These are phyloP conservation scores for Sminthurides bifidus DNA, from an alignment of 1,140 invertebrate genomes.

Conservation along the genomic window DNA sequence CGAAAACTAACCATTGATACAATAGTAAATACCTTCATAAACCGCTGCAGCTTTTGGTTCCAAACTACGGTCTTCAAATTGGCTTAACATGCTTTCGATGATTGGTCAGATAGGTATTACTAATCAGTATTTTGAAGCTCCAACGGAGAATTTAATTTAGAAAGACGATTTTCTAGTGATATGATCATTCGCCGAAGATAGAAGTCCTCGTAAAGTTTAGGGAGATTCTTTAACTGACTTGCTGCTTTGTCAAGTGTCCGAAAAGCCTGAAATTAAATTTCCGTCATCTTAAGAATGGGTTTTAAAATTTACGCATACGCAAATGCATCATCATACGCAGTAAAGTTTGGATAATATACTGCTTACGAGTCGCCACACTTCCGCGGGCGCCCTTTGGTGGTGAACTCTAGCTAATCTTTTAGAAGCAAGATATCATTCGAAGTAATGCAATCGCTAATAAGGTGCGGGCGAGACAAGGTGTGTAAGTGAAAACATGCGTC, in stretches of 20 bases:
- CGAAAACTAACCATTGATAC: neutral
- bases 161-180: slow-evolving; percentile 16
- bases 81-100: too few relatives aligned
- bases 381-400: too few relatives aligned
- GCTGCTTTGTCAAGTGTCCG: slow-evolving; percentile 42
- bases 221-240: slow-evolving; percentile 40
- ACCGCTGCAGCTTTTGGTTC: neutral
- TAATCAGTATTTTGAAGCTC: neutral
- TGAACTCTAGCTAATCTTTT: neutral
- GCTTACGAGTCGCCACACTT: too few relatives aligned
- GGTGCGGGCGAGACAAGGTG: too few relatives aligned
- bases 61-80: neutral
- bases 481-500: too few relatives aligned
- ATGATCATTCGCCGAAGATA: slow-evolving; percentile 40
- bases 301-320: too few relatives aligned
- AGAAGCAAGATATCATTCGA: too few relatives aligned
- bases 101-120: neutral
- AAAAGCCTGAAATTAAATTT: slow-evolving; percentile 35
- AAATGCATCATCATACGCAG: too few relatives aligned
- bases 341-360: too few relatives aligned
- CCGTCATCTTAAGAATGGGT: neutral
- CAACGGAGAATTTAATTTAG: neutral
- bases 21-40: neutral
- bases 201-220: slow-evolving; percentile 43
- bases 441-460: too few relatives aligned